Evolutionary conservation across 2,888 invertebrate genomes (phyloP).

Genomic region (Platycheirus rosarum): DNA sequence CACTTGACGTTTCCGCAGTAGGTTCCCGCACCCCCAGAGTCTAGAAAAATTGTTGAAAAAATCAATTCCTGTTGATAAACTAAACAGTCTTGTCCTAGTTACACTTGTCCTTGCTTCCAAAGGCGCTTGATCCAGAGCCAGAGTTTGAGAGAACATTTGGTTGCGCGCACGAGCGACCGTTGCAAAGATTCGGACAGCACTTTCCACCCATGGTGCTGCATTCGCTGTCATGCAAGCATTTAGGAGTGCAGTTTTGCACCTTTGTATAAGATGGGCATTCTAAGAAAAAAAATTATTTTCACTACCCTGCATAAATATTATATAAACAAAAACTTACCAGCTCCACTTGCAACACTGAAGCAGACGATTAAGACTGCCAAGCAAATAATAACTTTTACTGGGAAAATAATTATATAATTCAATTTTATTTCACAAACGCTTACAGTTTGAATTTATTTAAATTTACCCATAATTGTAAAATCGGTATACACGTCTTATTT

Average conservation of each 20-base stretch:
- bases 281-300: constrained; percentile 11
- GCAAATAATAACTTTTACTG: constrained; percentile 48
- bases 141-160: constrained; percentile 80
- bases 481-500: constrained; percentile 34
- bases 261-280: constrained; percentile 87
- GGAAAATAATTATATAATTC: neutral
- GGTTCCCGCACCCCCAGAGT: constrained; percentile 82
- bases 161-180: constrained; percentile 86
- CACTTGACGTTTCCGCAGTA: constrained; percentile 89
- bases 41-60: constrained; percentile 4
- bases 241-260: constrained; percentile 87
- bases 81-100: constrained; percentile 57
- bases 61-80: neutral
- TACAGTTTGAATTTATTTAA: no score
- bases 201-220: constrained; percentile 86
- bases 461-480: constrained; percentile 41
- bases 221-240: constrained; percentile 87
- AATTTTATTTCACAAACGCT: no score
- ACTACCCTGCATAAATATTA: neutral
- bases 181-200: constrained; percentile 89
- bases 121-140: constrained; percentile 77
- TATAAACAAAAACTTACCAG: constrained; percentile 12
- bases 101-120: constrained; percentile 82
- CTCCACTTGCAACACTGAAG: constrained; percentile 32
- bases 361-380: constrained; percentile 32